phyloP scores from a whole-genome alignment of 2,888 invertebrate genomes.

The Agrypnus murinus region DNA sequence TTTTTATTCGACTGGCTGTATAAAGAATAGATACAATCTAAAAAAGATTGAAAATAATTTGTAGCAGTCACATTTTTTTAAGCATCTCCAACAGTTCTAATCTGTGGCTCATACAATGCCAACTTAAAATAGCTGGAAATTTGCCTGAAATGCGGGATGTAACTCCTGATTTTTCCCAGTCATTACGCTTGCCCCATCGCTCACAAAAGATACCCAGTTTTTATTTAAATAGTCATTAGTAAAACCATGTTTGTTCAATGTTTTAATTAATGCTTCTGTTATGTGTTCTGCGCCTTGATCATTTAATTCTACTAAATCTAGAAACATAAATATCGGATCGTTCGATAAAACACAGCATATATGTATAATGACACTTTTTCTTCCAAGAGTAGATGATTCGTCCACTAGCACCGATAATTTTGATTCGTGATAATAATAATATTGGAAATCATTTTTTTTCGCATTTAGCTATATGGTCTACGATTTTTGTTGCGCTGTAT shows the following conservation, averaged over 20 bases:
- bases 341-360: too few species aligned
- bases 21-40: slow-evolving; percentile 44
- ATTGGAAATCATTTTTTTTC: slow-evolving; percentile 27
- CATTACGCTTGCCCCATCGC: slow-evolving; percentile 38
- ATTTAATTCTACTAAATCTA: too few species aligned
- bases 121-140: slow-evolving; percentile 32
- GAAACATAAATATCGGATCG: too few species aligned
- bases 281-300: too few species aligned
- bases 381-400: too few species aligned
- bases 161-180: slow-evolving; percentile 38
- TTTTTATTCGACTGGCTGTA: slow-evolving; percentile 41
- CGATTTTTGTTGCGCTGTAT: slow-evolving; percentile 37
- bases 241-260: slow-evolving; percentile 46
- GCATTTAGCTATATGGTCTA: slow-evolving; percentile 32
- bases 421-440: too few species aligned
- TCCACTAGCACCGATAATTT: too few species aligned
- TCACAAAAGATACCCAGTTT: slow-evolving; percentile 32
- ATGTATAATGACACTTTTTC: too few species aligned
- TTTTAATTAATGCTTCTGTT: too few species aligned
- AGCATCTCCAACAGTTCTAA: slow-evolving; percentile 48
- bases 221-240: slow-evolving; percentile 37
- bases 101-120: slow-evolving; percentile 44
- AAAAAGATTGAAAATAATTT: slow-evolving; percentile 50
- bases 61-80: slow-evolving; percentile 44
- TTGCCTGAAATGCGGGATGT: not conserved